Evolutionary conservation across 2,888 invertebrate genomes (phyloP).

Genomic region (Acanthopleura granulata): DNA sequence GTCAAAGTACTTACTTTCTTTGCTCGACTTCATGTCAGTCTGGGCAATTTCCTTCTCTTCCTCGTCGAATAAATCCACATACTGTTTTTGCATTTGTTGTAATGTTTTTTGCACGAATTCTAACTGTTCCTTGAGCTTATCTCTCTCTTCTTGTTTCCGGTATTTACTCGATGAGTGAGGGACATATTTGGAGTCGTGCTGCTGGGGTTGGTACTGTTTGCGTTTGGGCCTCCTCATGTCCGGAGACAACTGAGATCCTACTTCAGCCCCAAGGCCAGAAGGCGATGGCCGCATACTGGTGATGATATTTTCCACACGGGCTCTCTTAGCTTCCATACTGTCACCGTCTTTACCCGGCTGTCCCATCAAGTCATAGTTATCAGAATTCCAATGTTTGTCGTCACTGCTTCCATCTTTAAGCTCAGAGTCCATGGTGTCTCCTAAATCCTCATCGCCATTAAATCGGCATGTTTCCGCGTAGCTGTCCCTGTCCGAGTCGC

Average conservation of each 20-base stretch:
- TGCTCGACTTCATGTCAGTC: not conserved
- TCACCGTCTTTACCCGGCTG: constrained; percentile 35
- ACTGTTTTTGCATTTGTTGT: constrained; percentile 92
- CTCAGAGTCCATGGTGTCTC: constrained; percentile 32
- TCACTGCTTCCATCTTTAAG: constrained; percentile 33
- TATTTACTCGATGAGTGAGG: constrained; percentile 72
- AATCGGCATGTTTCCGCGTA: not conserved
- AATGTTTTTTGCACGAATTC: constrained; percentile 90
- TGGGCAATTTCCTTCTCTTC: constrained; percentile 27
- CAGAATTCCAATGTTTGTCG: constrained; percentile 35
- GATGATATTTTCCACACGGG: constrained; percentile 94
- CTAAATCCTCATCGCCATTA: constrained; percentile 23
- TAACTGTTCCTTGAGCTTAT: constrained; percentile 86
- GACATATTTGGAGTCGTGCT: constrained; percentile 74
- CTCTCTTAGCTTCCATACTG: constrained; percentile 80
- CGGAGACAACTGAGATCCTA: constrained; percentile 29
- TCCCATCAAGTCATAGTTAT: constrained; percentile 26
- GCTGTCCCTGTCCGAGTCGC: constrained; percentile 26
- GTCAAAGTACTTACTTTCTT: constrained; percentile 14
- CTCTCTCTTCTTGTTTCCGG: constrained; percentile 68
- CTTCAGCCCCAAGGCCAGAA: constrained; percentile 32
- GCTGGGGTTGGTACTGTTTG: constrained; percentile 95
- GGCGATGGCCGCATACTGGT: constrained; percentile 84
- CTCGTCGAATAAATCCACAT: constrained; percentile 81
- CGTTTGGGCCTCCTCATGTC: constrained; percentile 75